Conservation (phyloP, 2,888 invertebrate genomes). For the Mythimna vitellina region DNA sequence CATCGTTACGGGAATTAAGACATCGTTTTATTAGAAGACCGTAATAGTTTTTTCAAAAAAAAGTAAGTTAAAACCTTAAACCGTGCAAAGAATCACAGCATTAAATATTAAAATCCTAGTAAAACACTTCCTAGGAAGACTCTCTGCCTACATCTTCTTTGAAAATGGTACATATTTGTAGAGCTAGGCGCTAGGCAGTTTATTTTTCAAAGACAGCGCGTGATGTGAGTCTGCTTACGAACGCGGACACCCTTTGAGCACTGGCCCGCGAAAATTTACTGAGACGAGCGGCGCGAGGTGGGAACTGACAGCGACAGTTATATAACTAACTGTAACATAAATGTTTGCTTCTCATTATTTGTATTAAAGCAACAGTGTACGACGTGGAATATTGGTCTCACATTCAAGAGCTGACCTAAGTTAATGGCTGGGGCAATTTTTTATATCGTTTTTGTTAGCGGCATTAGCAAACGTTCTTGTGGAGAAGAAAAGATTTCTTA, state of each 20-base stretch:
- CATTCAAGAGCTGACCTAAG: too few relatives aligned
- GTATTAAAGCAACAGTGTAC: too few relatives aligned
- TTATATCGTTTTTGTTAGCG: too few relatives aligned
- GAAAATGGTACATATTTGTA: slow-evolving; percentile 31
- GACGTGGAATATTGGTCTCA: too few relatives aligned
- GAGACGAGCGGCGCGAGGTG: slow-evolving; percentile 47
- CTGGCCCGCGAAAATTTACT: slow-evolving; percentile 76
- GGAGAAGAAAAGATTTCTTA: too few relatives aligned
- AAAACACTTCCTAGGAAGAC: slow-evolving; percentile 8
- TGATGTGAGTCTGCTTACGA: slow-evolving; percentile 76
- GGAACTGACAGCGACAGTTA: background rate
- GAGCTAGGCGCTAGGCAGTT: slow-evolving; percentile 39
- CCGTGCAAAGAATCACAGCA: background rate
- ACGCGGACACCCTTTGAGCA: slow-evolving; percentile 79
- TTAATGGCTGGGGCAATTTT: too few relatives aligned
- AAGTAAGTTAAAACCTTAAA: background rate
- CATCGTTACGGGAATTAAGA: background rate
- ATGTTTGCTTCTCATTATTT: too few relatives aligned
- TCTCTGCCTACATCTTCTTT: background rate
- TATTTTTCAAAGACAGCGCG: slow-evolving; percentile 65
- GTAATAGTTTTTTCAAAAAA: background rate
- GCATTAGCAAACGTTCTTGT: too few relatives aligned
- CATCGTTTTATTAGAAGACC: background rate
- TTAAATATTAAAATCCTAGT: slow-evolving; percentile 10
- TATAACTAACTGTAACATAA: background rate